phyloP scores from a whole-genome alignment of 2,888 invertebrate genomes.

The Idaea straminata region DNA sequence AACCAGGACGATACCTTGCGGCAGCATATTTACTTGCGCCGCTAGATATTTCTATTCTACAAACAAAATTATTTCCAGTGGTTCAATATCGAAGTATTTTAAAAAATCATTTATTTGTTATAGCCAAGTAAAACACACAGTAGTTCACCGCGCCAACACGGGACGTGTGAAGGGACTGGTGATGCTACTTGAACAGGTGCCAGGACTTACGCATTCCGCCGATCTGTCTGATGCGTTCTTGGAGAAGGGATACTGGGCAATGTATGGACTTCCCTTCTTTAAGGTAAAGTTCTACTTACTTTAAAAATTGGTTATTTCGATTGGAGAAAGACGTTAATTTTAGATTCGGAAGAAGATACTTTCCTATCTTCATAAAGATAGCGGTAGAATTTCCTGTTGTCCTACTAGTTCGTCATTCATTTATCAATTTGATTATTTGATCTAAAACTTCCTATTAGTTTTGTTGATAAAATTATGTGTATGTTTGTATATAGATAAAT shows the following conservation, averaged over 20 bases:
- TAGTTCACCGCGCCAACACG: constrained; percentile 57
- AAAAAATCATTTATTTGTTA: constrained; percentile 6
- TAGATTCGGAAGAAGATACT: not conserved
- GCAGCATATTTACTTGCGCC: not conserved
- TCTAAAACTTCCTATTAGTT: too few relatives aligned
- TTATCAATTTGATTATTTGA: not conserved
- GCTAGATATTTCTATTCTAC: not conserved
- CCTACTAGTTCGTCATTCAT: not conserved
- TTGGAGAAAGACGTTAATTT: not conserved
- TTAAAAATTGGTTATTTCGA: not conserved
- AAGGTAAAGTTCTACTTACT: constrained; percentile 46
- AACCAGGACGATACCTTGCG: not conserved
- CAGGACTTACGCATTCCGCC: constrained; percentile 81
- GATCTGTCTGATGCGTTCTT: constrained; percentile 84
- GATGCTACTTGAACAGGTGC: constrained; percentile 90
- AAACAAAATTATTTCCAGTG: too few relatives aligned
- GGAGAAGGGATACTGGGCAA: constrained; percentile 85
- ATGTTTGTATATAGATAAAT: not conserved
- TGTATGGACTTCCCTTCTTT: constrained; percentile 81
- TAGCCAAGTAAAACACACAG: constrained; percentile 63
- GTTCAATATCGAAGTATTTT: not conserved
- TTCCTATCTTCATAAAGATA: not conserved
- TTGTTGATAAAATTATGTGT: too few relatives aligned
- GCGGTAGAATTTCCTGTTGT: constrained; percentile 2
- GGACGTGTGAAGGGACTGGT: constrained; percentile 67